phyloP scores from a whole-genome alignment of 2,888 invertebrate genomes.

The Dolomedes plantarius region DNA sequence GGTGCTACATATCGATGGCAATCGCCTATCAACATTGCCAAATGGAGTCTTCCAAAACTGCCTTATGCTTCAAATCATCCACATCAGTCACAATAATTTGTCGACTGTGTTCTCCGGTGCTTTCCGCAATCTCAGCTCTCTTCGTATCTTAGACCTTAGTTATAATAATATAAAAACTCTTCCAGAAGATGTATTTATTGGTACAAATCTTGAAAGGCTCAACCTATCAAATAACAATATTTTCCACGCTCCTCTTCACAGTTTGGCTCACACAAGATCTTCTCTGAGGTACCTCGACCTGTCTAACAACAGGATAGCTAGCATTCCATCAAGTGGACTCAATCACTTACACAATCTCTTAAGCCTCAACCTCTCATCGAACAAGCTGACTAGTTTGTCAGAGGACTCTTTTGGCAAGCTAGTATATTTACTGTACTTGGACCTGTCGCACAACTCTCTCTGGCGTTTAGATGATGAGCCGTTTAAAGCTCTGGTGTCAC shows the following conservation, averaged over 20 bases:
- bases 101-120: constrained; percentile 46
- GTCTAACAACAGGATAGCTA: constrained; percentile 85
- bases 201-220: constrained; percentile 58
- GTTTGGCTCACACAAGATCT: constrained; percentile 79
- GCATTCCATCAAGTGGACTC: constrained; percentile 82
- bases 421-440: constrained; percentile 79
- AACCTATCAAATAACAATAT: constrained; percentile 70
- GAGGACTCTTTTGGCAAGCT: constrained; percentile 75
- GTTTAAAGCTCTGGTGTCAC: constrained; percentile 89
- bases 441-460: constrained; percentile 86
- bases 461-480: constrained; percentile 86
- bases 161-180: constrained; percentile 68
- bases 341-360: constrained; percentile 81
- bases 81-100: constrained; percentile 61
- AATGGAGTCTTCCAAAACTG: constrained; percentile 62
- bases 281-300: constrained; percentile 87
- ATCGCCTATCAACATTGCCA: constrained; percentile 44
- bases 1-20: constrained; percentile 61
- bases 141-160: constrained; percentile 72
- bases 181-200: constrained; percentile 68
- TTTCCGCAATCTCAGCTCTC: constrained; percentile 60
- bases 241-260: constrained; percentile 46
- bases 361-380: constrained; percentile 84
- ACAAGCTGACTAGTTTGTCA: constrained; percentile 75
- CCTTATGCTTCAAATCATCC: constrained; percentile 61